Evolutionary conservation across 2,888 invertebrate genomes (phyloP).

Genomic region (Fissipunctia ypsillon): DNA sequence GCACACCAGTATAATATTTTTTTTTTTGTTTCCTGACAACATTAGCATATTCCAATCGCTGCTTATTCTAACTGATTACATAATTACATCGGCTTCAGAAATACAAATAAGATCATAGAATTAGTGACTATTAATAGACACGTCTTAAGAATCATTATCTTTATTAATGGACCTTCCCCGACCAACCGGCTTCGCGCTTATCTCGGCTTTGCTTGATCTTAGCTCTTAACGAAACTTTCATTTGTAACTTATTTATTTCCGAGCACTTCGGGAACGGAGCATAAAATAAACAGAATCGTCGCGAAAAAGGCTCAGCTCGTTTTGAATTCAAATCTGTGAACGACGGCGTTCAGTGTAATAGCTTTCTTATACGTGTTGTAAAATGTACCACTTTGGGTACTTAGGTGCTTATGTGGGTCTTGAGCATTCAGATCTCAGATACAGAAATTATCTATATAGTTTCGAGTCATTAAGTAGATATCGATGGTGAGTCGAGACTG

Average conservation of each 20-base stretch:
- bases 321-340: slow-evolving; percentile 65
- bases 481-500: not conserved
- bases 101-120: slow-evolving; percentile 42
- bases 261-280: slow-evolving; percentile 38
- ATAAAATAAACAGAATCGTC: slow-evolving; percentile 60
- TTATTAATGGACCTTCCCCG: slow-evolving; percentile 44
- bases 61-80: not conserved
- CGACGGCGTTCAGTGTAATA: slow-evolving; percentile 61
- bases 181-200: slow-evolving; percentile 38
- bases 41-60: not conserved
- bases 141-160: slow-evolving; percentile 36
- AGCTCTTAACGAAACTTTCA: slow-evolving; percentile 51
- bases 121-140: slow-evolving; percentile 53
- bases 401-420: slow-evolving; percentile 17
- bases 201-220: slow-evolving; percentile 47
- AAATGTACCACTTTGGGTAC: slow-evolving; percentile 55
- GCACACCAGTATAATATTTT: slow-evolving; percentile 30
- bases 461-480: not conserved
- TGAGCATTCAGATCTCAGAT: slow-evolving; percentile 8
- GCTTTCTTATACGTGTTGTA: slow-evolving; percentile 59
- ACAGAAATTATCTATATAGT: not conserved
- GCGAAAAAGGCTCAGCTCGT: slow-evolving; percentile 54
- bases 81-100: slow-evolving; percentile 18
- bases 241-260: slow-evolving; percentile 55
- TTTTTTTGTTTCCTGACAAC: not conserved